A percentile compares a stretch with the other conserved stretches of the same genome.
phyloP scores from a whole-genome alignment of 1,140 invertebrate genomes.

The Drosophila mauritiana region DNA sequence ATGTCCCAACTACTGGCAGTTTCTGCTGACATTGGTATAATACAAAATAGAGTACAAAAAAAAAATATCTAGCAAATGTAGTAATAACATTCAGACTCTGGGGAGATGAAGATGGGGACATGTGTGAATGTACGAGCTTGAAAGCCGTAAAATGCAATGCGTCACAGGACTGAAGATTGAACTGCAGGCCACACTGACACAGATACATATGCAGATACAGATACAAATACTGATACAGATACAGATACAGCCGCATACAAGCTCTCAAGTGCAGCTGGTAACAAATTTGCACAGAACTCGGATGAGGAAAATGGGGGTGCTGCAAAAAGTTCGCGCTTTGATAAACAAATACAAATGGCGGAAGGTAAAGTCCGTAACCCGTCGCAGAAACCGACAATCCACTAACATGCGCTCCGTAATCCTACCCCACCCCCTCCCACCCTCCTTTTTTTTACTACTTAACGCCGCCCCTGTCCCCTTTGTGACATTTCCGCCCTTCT shows the following conservation, averaged over 20 bases:
- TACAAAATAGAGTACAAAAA: neutral
- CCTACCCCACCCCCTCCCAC: no score
- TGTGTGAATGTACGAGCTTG: constrained; percentile 16
- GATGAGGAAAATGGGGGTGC: neutral
- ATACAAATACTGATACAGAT: constrained; percentile 1
- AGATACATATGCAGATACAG: neutral
- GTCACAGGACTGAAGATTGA: constrained; percentile 51
- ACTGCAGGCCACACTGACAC: constrained; percentile 32
- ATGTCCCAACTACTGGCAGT: constrained; percentile 14
- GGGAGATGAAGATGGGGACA: neutral
- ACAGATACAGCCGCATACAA: constrained; percentile 4
- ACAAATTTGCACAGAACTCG: constrained; percentile 58
- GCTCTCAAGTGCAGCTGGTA: constrained; percentile 67
- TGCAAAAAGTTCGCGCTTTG: constrained; percentile 68
- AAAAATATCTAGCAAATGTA: constrained; percentile 27
- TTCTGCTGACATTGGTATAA: constrained; percentile 50
- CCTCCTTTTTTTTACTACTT: constrained; percentile 11
- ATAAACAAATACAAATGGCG: constrained; percentile 75
- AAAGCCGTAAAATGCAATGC: constrained; percentile 63
- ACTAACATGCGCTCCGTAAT: constrained; percentile 5
- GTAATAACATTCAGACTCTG: constrained; percentile 32
- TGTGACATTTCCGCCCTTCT: neutral
- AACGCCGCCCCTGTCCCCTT: neutral
- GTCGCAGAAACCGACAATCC: constrained; percentile 28
- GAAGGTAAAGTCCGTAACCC: constrained; percentile 31